Percentiles rank a stretch among this genome's conserved stretches.
These are phyloP conservation scores for Gephyroberyx darwinii DNA, from an alignment of 2,797 vertebrate species.

Conservation along the genomic window DNA sequence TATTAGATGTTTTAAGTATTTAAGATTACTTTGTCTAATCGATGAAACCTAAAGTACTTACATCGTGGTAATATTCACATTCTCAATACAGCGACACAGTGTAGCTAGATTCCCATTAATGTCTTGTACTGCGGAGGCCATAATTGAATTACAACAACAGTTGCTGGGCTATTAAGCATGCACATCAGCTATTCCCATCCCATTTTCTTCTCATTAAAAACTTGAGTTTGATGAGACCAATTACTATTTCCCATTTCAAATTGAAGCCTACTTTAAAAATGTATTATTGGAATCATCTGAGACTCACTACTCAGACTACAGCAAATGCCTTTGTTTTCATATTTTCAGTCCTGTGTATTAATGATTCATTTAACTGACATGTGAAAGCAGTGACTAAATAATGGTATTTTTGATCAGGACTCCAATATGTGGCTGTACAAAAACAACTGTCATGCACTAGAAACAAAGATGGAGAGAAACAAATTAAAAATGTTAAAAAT, in stretches of 20 bases:
- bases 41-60: not conserved
- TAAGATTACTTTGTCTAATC: not conserved
- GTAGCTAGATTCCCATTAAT: not conserved
- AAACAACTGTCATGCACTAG: too few relatives aligned
- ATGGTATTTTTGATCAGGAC: too few relatives aligned
- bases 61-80: not conserved
- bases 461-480: too few relatives aligned
- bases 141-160: not conserved
- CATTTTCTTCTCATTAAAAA: not conserved
- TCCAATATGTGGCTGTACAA: too few relatives aligned
- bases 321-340: not conserved
- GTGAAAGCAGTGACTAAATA: not conserved
- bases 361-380: not conserved
- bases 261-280: not conserved
- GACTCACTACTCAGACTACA: not conserved
- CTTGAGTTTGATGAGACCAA: conserved; percentile 6
- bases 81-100: not conserved
- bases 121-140: not conserved
- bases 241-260: conserved; percentile 1
- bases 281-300: not conserved
- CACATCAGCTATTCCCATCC: not conserved
- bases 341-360: conserved; percentile 7
- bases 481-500: too few relatives aligned
- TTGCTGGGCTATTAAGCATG: not conserved
- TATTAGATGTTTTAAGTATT: not conserved